Percentiles rank a stretch among this genome's conserved stretches.
phyloP scores from a whole-genome alignment of 1,140 invertebrate species.

The Scaptomyza montana region DNA sequence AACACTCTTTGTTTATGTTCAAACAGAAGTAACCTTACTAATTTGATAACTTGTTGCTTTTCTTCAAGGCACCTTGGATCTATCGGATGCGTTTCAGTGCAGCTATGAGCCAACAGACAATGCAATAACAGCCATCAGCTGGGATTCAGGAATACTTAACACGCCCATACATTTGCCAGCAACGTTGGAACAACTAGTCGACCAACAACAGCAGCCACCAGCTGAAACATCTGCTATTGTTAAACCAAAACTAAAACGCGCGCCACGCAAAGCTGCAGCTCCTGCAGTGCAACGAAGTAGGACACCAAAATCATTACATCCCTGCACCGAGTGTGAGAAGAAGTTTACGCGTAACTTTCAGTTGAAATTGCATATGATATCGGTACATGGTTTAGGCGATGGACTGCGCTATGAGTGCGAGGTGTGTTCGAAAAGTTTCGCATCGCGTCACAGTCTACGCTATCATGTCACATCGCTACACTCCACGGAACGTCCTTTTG shows the following conservation, averaged over 20 bases:
- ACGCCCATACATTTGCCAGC: constrained; percentile 52
- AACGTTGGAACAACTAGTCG: neutral
- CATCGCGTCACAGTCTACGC: constrained; percentile 72
- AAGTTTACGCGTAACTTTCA: constrained; percentile 80
- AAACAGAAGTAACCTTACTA: too few relatives aligned
- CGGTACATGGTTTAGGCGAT: constrained; percentile 69
- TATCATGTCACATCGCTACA: constrained; percentile 81
- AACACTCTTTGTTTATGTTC: too few relatives aligned
- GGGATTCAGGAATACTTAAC: constrained; percentile 53
- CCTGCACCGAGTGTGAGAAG: constrained; percentile 70
- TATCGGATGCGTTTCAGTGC: constrained; percentile 14
- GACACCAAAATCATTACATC: constrained; percentile 51
- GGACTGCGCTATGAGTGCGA: constrained; percentile 68
- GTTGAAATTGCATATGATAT: constrained; percentile 71
- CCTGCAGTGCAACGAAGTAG: constrained; percentile 14
- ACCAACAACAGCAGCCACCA: neutral
- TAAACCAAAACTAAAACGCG: constrained; percentile 22
- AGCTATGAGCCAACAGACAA: neutral
- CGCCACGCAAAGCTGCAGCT: neutral
- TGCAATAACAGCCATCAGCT: neutral
- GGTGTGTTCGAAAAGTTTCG: constrained; percentile 69
- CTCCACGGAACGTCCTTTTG: constrained; percentile 84
- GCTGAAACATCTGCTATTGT: neutral
- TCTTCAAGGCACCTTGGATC: constrained; percentile 24
- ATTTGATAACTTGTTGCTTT: too few relatives aligned